Evolutionary conservation across 2,888 invertebrate genomes (phyloP).

Genomic region (Drosophila phalerata): DNA sequence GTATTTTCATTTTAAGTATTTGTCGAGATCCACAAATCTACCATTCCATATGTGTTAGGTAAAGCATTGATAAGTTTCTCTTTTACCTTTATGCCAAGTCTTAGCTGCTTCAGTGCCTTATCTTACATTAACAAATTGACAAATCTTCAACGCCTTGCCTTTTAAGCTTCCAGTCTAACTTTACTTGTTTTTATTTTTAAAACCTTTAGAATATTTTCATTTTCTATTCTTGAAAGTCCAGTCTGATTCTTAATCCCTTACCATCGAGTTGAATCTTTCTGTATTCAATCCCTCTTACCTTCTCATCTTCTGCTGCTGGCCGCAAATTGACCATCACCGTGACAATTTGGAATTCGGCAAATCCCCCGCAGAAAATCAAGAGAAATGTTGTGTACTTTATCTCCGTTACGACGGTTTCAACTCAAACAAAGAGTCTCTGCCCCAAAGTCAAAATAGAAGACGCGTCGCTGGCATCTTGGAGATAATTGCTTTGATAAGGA

Average conservation of each 20-base stretch:
- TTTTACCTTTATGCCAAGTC: not conserved
- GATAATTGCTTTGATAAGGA: conserved; percentile 80
- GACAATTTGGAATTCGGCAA: conserved; percentile 66
- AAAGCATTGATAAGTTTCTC: no score
- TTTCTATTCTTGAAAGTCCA: not conserved
- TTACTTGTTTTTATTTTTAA: not conserved
- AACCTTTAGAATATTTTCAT: not conserved
- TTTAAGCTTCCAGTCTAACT: not conserved
- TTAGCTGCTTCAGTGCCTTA: no score
- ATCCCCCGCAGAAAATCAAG: conserved; percentile 59
- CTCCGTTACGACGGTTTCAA: conserved; percentile 69
- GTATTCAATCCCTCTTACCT: not conserved
- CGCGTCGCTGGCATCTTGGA: conserved; percentile 66
- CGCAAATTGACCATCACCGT: conserved; percentile 73
- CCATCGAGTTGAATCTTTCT: not conserved
- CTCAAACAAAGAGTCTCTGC: conserved; percentile 65
- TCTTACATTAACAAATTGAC: no score
- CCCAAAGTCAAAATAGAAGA: conserved; percentile 19
- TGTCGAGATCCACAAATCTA: no score
- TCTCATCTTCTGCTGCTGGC: conserved; percentile 1
- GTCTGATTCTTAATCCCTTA: not conserved
- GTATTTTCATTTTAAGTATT: no score
- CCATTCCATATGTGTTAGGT: no score
- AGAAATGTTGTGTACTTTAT: conserved; percentile 76
- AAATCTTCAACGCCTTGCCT: not conserved